Evolutionary conservation across 2,113 vertebrate genomes (phyloP), one percentile per base, ranked within the genome.

Genomic region (Gadus chalcogrammus): DNA sequence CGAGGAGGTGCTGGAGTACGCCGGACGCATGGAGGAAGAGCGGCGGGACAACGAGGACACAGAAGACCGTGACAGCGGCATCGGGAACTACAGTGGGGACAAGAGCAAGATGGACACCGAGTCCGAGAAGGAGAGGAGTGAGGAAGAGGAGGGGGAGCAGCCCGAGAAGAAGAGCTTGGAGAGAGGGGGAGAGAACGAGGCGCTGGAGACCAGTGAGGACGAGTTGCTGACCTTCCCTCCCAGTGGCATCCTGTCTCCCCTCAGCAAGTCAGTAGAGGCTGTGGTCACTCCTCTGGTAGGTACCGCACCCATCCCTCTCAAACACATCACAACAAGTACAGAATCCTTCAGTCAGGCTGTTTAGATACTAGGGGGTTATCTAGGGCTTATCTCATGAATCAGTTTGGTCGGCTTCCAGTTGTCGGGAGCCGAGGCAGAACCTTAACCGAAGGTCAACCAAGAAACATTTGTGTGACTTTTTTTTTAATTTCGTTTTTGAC

Each of bases 241-340:
- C 2, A 74, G 82, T 11, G 88, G 86, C 20, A 80, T 93, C 62
- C 88, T 94, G 0, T 93, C 93, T 73, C 93, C 92, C 15, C 90
- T 93, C 73, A 90, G 91, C 79, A 91, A 91, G 80, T 92, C 88
- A 5, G 84, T 93, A 2, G 91, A 93, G 74, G 88, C 91, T 24
- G 88, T 83, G 31, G 88, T 93, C 65, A 93, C 90, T 1, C 92
- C 91, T 6, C 62, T 94, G 85, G 93, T 94, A 72, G 84, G 88
- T 0, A 1, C 13, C 1, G n/a, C 52, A 17, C 24, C n/a, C 24
- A 15, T 11, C n/a, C 5, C n/a, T 58, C 55, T 58, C 55, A 58
- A 48, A 48, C 42, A 11, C 42, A 48, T 12, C 9, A 2, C 38
- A 42, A 42, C 42, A 48, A 48, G 12, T 9, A 48, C 1, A 48